These are phyloP conservation scores for Agrochola litura DNA, from an alignment of 2,888 invertebrate genomes.

Conservation along the genomic window DNA sequence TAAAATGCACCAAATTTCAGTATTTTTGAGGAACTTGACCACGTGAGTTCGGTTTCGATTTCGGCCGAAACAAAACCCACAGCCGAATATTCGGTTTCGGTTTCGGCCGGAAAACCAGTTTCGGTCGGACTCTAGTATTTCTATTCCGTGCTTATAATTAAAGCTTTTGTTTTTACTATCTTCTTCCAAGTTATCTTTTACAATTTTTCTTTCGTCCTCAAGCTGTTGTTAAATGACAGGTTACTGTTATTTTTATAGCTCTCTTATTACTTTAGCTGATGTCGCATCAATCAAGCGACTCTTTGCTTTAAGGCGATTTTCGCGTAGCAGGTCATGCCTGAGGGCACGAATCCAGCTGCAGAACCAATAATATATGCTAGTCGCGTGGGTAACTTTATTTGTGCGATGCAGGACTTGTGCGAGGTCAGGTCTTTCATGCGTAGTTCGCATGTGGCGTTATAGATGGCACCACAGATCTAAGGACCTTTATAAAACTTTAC, in stretches of 20 bases:
- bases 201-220: not conserved
- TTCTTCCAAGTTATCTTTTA: not conserved
- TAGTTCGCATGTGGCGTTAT: not conserved
- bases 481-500: conserved; percentile 23
- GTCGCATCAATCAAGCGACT: not conserved
- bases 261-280: not conserved
- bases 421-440: not conserved
- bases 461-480: not conserved
- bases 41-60: no score
- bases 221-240: not conserved
- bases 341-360: not conserved
- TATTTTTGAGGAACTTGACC: no score
- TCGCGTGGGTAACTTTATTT: not conserved
- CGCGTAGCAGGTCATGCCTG: not conserved
- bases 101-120: no score
- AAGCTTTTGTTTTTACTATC: not conserved
- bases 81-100: no score
- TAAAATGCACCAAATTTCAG: no score
- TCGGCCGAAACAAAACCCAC: no score
- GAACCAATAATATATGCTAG: not conserved
- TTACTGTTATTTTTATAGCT: not conserved
- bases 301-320: not conserved
- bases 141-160: not conserved
- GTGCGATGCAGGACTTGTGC: not conserved
- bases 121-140: not conserved